These are phyloP conservation scores for Gonioctena quinquepunctata DNA, from an alignment of 1,140 invertebrate genomes.

Conservation along the genomic window DNA sequence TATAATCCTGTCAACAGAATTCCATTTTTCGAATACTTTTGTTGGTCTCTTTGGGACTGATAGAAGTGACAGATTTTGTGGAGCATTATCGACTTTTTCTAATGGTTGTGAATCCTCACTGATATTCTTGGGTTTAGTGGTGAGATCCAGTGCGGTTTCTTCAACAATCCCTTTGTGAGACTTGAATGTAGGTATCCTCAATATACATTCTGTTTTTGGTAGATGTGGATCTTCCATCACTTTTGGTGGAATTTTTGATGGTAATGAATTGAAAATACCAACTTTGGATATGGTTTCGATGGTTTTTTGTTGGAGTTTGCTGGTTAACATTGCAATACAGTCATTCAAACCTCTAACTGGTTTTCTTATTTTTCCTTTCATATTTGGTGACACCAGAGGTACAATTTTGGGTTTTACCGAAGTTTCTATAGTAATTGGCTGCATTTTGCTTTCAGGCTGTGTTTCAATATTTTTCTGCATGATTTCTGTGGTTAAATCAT, in stretches of 20 bases:
- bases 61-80: not conserved
- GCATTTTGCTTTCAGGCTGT: not conserved
- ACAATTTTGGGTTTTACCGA: conserved; percentile 26
- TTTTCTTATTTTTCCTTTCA: conserved; percentile 55
- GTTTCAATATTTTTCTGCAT: not conserved
- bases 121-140: conserved; percentile 23
- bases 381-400: conserved; percentile 31
- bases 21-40: not conserved
- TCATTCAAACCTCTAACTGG: conserved; percentile 56
- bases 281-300: conserved; percentile 18
- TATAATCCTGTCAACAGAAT: conserved; percentile 18
- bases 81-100: not conserved
- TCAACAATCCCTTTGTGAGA: conserved; percentile 8
- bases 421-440: conserved; percentile 29
- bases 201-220: conserved; percentile 30
- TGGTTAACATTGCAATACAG: conserved; percentile 62
- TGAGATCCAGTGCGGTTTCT: conserved; percentile 35
- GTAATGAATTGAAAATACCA: conserved; percentile 21
- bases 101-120: not conserved
- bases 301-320: conserved; percentile 49
- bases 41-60: not conserved
- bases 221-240: not conserved
- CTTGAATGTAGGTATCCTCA: conserved; percentile 33
- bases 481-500: not conserved
- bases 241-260: not conserved